Base-by-base conservation (phyloP, 1,140 invertebrate genomes). In the Ostrea denselamellosa region DNA sequence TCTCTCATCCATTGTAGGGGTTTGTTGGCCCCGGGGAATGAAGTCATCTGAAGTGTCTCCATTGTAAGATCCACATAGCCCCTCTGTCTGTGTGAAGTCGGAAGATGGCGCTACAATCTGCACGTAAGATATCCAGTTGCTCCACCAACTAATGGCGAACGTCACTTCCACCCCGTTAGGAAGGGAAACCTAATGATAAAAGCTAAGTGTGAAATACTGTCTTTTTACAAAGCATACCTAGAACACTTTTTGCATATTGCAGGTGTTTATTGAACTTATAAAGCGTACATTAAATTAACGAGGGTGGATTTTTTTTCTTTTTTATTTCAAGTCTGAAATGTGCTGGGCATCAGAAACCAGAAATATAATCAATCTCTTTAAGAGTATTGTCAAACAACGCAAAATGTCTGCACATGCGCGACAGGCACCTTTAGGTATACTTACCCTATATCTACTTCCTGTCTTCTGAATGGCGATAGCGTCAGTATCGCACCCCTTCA, bases 81-180 rank as follows among this genome's bases (percentile, higher is more conserved):
- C 68, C 68, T 77, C 68, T 25, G 68, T 77, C 25, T 77, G 25
- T 28, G 25, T 10, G 3, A 77, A 34, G 25, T 34, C 68, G 28
- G 68, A 28, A 9, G 68, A 28, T 8, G 68, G 68, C 14, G 68
- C 68, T 25, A 77, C 68, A 34, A 77, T 77, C 25, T 77, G 68
- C 8, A 77, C 68, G 68, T 34, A 77, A 8, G 68, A 77, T 34
- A 77, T 77, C 68, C 68, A 77, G 22, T 77, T 77, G 14, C 28
- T 12, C 68, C 68, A 77, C 12, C 9, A 22, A 77, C 68, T 77
- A 8, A 77, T 10, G 25, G 68, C 68, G 14, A 77, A 77, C 1
- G 68, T 77, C 68, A 77, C 68, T 28, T 77, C 68, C 25, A 77
- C 25, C 5, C 68, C 68, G 12, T 77, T 77, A 34, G 68, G 68